Percentiles rank a stretch among this genome's conserved stretches.
Conservation (phyloP, 2,797 vertebrate species). For the Poeciliopsis turneri region DNA sequence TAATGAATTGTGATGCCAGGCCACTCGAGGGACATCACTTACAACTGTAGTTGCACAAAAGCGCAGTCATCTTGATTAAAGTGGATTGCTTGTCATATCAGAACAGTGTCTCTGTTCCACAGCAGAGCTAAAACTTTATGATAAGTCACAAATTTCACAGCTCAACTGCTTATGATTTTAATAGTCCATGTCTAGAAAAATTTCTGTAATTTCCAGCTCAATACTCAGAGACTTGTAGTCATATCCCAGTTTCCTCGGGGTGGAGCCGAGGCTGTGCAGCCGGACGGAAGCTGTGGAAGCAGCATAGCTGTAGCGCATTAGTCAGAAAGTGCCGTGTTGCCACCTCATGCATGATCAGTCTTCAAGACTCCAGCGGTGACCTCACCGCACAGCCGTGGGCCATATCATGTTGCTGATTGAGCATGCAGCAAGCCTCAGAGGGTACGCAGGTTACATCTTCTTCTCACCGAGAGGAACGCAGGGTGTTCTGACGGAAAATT, state of each 20-base stretch:
- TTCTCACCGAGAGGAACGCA: slow-evolving; percentile 48
- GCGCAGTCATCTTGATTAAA: slow-evolving; percentile 54
- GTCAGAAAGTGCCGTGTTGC: slow-evolving; percentile 50
- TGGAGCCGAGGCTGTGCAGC: slow-evolving; percentile 37
- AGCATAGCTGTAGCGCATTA: slow-evolving; percentile 45
- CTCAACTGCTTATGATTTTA: slow-evolving; percentile 23
- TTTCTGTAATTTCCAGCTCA: slow-evolving; percentile 23
- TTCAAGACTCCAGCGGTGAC: slow-evolving; percentile 66
- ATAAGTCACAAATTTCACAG: slow-evolving; percentile 34
- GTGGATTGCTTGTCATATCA: slow-evolving; percentile 42
- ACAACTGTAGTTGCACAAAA: slow-evolving; percentile 28
- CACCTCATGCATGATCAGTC: slow-evolving; percentile 65
- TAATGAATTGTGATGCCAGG: slow-evolving; percentile 64
- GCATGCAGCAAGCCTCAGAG: slow-evolving; percentile 67
- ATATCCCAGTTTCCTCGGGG: slow-evolving; percentile 34
- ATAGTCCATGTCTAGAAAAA: slow-evolving; percentile 3
- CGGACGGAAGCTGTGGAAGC: slow-evolving; percentile 37
- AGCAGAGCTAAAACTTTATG: slow-evolving; percentile 9
- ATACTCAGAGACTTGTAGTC: slow-evolving; percentile 19
- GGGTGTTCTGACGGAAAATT: slow-evolving; percentile 61
- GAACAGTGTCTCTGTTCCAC: slow-evolving; percentile 17
- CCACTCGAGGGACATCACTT: slow-evolving; percentile 50
- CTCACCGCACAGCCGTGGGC: slow-evolving; percentile 66
- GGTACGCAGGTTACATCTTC: slow-evolving; percentile 68
- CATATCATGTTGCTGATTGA: slow-evolving; percentile 70